Evolutionary conservation across 2,797 vertebrate species (phyloP), one percentile per base, ranked within the genome.

Genomic region (Setipinna tenuifilis): DNA sequence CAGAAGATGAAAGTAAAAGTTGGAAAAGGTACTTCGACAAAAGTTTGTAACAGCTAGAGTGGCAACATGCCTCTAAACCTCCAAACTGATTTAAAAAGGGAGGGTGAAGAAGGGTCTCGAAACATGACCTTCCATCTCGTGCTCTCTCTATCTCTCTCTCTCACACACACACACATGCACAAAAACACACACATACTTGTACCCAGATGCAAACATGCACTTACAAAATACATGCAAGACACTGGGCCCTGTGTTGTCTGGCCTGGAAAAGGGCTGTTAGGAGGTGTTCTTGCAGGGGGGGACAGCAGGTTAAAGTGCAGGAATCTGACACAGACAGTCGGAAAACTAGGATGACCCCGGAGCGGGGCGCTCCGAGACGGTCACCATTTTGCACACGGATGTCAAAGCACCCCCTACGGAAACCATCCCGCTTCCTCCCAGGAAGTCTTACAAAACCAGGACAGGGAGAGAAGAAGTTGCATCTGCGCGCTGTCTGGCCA

Each of bases 401-500:
- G 92, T 94, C 91, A 94, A 91, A 90, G 44, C 90, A 46, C 31
- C 71, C 71, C 90, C 89, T 89, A 89, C 89, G 92, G 92, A 94
- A 94, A 93, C 90, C 92, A 89, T 90, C 92, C 90, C 54, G 80
- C 85, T 93, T 93, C 92, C 89, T 89, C 88, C 57, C 75, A 83
- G 92, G 91, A 94, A 93, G 92, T 93, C 90, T 84, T 87, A 92
- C 87, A 89, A 90, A 89, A 92, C 86, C 83, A 86, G 86, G 86
- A 23, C 71, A 86, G 1, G n/a, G n/a, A 23, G 88, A n/a, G 6
- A 85, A 90, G 89, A 91, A 91, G 91, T 88, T 59, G 88, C 89
- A 92, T 91, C 91, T 92, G 92, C 85, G 44, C 82, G 57, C 78
- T 6, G 87, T 91, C 92, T 90, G 92, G 93, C 93, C 93, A 94